phyloP scores from a whole-genome alignment of 2,113 vertebrate species.

The Pseudonaja textilis region DNA sequence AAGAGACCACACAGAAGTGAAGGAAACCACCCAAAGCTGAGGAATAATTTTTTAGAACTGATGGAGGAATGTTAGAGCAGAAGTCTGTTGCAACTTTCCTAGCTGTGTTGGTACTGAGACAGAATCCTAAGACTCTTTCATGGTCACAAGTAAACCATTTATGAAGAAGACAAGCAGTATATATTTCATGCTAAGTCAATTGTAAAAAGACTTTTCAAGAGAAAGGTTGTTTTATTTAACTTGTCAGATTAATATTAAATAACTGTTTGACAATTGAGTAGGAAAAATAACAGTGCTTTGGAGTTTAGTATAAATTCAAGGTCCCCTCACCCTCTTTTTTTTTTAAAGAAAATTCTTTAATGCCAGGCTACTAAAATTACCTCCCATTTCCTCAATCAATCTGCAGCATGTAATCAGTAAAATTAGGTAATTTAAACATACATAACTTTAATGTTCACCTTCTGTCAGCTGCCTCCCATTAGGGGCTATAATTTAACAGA shows the following conservation, averaged over 20 bases:
- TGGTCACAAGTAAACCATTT: slow-evolving; percentile 11
- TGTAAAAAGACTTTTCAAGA: slow-evolving; percentile 45
- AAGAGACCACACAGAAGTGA: neutral
- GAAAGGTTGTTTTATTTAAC: slow-evolving; percentile 53
- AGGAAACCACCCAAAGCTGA: neutral
- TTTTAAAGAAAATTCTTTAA: slow-evolving; percentile 66
- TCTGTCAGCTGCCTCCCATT: slow-evolving; percentile 69
- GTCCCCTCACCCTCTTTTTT: slow-evolving; percentile 40
- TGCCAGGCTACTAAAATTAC: slow-evolving; percentile 69
- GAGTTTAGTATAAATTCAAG: slow-evolving; percentile 64
- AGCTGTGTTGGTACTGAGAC: neutral
- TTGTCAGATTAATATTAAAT: slow-evolving; percentile 46
- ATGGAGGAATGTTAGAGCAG: neutral
- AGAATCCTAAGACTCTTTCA: slow-evolving; percentile 28
- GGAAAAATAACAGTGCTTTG: slow-evolving; percentile 50
- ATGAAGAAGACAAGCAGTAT: slow-evolving; percentile 2
- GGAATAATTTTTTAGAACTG: neutral
- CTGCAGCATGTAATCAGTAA: slow-evolving; percentile 72
- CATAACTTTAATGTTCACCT: slow-evolving; percentile 64
- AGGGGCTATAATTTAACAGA: slow-evolving; percentile 70
- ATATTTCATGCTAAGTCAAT: slow-evolving; percentile 35
- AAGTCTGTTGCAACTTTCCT: neutral
- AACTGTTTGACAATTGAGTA: slow-evolving; percentile 40
- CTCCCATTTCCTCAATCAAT: slow-evolving; percentile 74
- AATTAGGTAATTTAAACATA: slow-evolving; percentile 72